These are phyloP conservation scores for Entomyzon cyanotis DNA, from an alignment of 2,113 vertebrate genomes.

Conservation along the genomic window DNA sequence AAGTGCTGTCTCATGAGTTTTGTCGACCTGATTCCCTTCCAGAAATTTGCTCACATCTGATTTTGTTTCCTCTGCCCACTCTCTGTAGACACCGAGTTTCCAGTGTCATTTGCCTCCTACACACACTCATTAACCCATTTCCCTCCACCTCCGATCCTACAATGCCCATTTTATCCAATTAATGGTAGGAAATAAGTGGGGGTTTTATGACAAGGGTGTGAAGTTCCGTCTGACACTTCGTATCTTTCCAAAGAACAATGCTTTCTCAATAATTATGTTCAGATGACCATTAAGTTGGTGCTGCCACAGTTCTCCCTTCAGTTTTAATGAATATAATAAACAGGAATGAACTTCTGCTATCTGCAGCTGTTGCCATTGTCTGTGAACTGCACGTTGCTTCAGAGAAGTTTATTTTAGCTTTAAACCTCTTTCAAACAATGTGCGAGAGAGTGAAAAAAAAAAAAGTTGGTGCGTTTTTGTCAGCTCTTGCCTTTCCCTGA, in stretches of 20 bases:
- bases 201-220: conserved; percentile 49
- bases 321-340: conserved; percentile 57
- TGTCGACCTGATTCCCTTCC: conserved; percentile 59
- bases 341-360: conserved; percentile 56
- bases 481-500: not conserved
- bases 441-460: not conserved
- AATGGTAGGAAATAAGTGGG: conserved; percentile 47
- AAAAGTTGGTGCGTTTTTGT: not conserved
- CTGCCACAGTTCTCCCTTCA: conserved; percentile 36
- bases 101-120: conserved; percentile 72
- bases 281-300: conserved; percentile 49
- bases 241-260: conserved; percentile 48
- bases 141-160: not conserved
- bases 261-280: conserved; percentile 50
- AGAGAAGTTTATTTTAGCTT: conserved; percentile 61
- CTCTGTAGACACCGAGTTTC: conserved; percentile 71
- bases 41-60: conserved; percentile 68
- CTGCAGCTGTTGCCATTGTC: conserved; percentile 64
- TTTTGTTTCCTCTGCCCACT: conserved; percentile 76
- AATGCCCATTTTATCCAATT: conserved; percentile 49
- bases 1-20: conserved; percentile 65
- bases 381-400: not conserved
- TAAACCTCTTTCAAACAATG: conserved; percentile 59
- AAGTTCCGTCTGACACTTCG: conserved; percentile 35
- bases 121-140: conserved; percentile 52